Evolutionary conservation across 2,888 invertebrate species (phyloP), one percentile per base, ranked within the genome.

Genomic region (Polydrusus cervinus): DNA sequence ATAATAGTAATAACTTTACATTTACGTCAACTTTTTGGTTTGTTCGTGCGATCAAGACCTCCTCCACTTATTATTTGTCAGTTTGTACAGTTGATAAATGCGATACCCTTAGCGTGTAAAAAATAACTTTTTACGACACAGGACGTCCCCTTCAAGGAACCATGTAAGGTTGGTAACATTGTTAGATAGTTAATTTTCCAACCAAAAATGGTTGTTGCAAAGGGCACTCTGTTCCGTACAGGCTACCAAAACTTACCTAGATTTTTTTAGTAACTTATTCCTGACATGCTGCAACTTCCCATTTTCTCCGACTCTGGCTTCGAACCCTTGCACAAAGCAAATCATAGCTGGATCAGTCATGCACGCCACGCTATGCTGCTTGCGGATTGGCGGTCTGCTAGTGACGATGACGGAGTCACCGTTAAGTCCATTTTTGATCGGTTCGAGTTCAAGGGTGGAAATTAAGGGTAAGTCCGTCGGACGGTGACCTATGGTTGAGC

Each of bases 331-430:
- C 53, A 77, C 74, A 68, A 74, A 77, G 49, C 68, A 77, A 30
- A 77, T 18, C 92, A 92, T 92, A 53, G 79, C 81, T 25, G 80
- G 73, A 34, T 80, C 80, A 30, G 81, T 80, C 80, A 81, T 80
- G 67, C 79, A 80, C 38, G 78, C 79, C 11, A 80, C 80, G 30
- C 80, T 81, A 49, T 81, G 79, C 69, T 80, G 79, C 74, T 81
- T 80, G 61, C 79, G 76, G 61, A 76, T 71, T 30, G 53, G 70
- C 61, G 67, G 73, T 14, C 62, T 53, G 25, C 25, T 1, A 11
- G 18, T 40, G 1, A 16, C 45, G 47, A 71, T 61, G 61, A 20
- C 34, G n/a, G n/a, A n/a, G 30, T 67, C 60, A 30, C 43, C n/a
- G 20, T 20, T 69, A 16, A 76, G 72, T 10, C 75, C 64, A 65